Conservation (phyloP, 53 echinoderm and acorn worm genomes). For the Echinometra lucunter region DNA sequence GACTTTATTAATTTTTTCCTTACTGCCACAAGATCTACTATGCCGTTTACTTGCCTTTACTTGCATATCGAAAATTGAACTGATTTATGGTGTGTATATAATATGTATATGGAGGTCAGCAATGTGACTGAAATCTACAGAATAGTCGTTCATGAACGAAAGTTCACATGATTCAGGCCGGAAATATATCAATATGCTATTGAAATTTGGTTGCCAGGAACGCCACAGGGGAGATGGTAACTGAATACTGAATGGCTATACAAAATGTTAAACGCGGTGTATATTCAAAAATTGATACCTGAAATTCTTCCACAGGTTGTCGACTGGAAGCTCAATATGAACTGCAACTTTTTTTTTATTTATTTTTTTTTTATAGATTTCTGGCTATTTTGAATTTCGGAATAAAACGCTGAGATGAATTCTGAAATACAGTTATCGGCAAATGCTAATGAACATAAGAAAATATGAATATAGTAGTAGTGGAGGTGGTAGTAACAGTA, state of each 20-base stretch:
- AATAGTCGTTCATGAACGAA: not conserved
- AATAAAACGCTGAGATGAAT: not conserved
- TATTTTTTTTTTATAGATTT: no score
- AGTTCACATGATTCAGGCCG: not conserved
- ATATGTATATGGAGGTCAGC: not conserved
- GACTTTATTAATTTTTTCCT: no score
- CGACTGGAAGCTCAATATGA: not conserved
- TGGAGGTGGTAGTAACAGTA: no score
- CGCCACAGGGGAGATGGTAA: no score
- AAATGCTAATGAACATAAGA: no score
- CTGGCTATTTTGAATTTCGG: no score
- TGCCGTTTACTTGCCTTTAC: no score
- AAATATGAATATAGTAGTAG: no score
- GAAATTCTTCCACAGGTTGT: not conserved
- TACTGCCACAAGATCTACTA: no score
- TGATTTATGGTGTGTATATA: no score
- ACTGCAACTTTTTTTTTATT: not conserved
- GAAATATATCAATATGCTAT: constrained; percentile 5
- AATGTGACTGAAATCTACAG: not conserved
- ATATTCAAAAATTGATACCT: not conserved
- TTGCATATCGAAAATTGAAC: no score
- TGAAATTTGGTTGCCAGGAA: not conserved
- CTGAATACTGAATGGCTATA: not conserved
- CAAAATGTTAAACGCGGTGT: not conserved
- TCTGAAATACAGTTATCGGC: no score